These are phyloP conservation scores for Drosophila macrospina DNA, from an alignment of 2,888 invertebrate genomes.

Conservation along the genomic window DNA sequence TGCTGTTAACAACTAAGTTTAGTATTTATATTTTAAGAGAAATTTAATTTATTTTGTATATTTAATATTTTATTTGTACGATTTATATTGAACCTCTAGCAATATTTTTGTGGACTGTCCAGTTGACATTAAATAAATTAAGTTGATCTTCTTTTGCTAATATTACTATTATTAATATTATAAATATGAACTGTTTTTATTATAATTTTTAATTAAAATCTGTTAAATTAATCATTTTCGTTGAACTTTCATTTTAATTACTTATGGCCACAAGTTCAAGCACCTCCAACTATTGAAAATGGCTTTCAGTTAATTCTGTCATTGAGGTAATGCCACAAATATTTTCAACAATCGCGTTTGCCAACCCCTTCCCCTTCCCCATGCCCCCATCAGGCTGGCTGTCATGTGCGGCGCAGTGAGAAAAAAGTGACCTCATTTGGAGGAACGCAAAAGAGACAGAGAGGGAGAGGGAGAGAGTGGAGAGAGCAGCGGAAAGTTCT, in stretches of 20 bases:
- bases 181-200: no score
- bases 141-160: no score
- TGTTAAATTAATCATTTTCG: neutral
- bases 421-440: slow-evolving; percentile 78
- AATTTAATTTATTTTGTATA: no score
- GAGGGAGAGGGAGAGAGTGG: neutral
- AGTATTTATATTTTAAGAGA: no score
- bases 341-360: slow-evolving; percentile 48
- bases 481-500: slow-evolving; percentile 3
- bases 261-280: neutral
- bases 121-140: no score
- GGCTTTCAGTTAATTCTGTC: slow-evolving; percentile 42
- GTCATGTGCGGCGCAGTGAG: slow-evolving; percentile 27
- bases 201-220: neutral
- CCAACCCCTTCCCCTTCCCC: neutral
- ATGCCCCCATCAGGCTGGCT: slow-evolving; percentile 9
- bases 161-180: no score
- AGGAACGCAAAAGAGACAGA: no score
- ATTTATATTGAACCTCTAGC: no score
- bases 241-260: neutral
- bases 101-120: no score
- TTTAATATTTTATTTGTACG: no score
- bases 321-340: slow-evolving; percentile 71
- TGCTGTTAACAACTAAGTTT: no score
- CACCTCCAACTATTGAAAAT: slow-evolving; percentile 6